Conservation (phyloP, 2,888 invertebrate genomes). For the Anoplius nigerrimus region DNA sequence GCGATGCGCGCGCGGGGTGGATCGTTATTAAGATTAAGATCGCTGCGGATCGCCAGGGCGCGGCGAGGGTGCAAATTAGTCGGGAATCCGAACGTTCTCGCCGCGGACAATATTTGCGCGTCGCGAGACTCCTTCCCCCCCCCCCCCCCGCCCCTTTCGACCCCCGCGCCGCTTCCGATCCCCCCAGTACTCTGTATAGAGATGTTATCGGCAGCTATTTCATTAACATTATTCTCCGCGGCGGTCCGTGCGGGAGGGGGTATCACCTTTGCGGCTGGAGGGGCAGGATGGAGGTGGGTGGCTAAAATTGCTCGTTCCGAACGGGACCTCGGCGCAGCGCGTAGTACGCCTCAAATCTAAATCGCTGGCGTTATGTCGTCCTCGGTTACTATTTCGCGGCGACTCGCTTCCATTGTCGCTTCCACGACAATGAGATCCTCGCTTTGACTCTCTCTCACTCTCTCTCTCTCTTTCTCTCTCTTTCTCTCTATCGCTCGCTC, state of each 20-base stretch:
- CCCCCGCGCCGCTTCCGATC: neutral
- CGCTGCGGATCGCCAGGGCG: neutral
- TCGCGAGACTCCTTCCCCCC: neutral
- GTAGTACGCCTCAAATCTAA: too few species aligned
- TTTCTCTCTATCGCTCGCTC: too few species aligned
- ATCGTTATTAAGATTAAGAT: slow-evolving; percentile 7
- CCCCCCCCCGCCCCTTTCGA: neutral
- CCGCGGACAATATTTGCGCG: slow-evolving; percentile 63
- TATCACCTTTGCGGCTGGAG: slow-evolving; percentile 32
- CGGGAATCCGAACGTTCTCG: slow-evolving; percentile 2
- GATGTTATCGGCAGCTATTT: slow-evolving; percentile 73
- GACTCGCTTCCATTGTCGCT: too few species aligned
- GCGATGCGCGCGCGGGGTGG: too few species aligned
- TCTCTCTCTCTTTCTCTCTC: too few species aligned
- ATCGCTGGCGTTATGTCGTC: too few species aligned
- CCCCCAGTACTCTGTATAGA: slow-evolving; percentile 63
- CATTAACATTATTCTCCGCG: slow-evolving; percentile 75
- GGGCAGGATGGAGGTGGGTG: neutral
- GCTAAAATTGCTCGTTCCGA: too few species aligned
- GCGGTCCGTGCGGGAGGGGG: slow-evolving; percentile 62
- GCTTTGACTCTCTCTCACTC: too few species aligned
- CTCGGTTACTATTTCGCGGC: too few species aligned
- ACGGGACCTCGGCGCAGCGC: too few species aligned
- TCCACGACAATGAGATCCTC: too few species aligned
- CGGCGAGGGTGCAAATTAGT: slow-evolving; percentile 1